Conservation (phyloP, 2,113 vertebrate species). For the Hepsetus odoe region DNA sequence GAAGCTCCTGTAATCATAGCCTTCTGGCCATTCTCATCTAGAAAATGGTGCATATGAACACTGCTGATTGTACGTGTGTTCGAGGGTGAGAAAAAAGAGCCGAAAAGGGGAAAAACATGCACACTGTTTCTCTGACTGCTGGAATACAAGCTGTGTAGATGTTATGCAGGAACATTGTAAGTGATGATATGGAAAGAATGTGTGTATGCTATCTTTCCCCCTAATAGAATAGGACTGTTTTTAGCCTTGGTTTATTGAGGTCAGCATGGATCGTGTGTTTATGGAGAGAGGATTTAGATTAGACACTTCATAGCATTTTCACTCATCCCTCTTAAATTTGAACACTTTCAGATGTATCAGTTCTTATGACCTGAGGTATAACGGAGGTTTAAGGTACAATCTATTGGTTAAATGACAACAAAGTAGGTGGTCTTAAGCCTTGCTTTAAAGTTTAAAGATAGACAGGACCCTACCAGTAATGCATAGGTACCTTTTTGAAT, state of each 20-base stretch:
- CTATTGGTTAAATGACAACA: constrained; percentile 27
- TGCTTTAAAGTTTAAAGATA: background rate
- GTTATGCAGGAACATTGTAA: background rate
- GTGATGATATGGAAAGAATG: constrained; percentile 21
- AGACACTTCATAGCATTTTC: constrained; percentile 24
- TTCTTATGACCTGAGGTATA: background rate
- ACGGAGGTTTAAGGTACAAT: constrained; percentile 21
- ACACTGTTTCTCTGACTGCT: background rate
- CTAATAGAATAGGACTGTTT: constrained; percentile 2
- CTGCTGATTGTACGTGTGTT: background rate
- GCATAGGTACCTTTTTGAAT: background rate
- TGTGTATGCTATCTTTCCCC: background rate
- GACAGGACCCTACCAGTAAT: background rate
- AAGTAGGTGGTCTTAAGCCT: constrained; percentile 27
- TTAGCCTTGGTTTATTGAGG: constrained; percentile 21
- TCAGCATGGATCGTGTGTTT: constrained; percentile 4
- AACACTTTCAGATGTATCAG: constrained; percentile 27
- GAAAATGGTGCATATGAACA: background rate
- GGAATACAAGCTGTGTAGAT: constrained; percentile 3
- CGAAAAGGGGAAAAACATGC: background rate
- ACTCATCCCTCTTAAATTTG: constrained; percentile 32
- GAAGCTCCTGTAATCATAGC: background rate
- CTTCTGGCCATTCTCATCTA: background rate
- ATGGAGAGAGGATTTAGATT: constrained; percentile 13
- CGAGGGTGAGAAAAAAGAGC: background rate